Base-by-base conservation (phyloP, 2,113 vertebrate genomes). In the Nansenia antarctica region DNA sequence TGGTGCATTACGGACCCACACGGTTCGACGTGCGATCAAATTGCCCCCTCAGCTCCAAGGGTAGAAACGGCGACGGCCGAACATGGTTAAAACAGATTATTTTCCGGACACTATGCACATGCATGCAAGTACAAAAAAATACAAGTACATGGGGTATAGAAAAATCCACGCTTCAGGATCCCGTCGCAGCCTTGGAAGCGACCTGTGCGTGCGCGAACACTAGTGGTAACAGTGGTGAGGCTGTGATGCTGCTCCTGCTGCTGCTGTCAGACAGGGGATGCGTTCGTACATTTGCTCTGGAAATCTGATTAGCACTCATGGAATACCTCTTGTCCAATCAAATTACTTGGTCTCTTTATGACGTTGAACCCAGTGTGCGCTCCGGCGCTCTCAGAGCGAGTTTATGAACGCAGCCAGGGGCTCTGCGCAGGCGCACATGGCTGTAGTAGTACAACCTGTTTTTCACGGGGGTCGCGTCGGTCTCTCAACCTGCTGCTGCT, bases 401-500 rank as follows among this genome's bases (percentile, higher is more conserved):
- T n/a, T n/a, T n/a, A n/a, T n/a, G n/a, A n/a, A n/a, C n/a, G n/a
- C n/a, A n/a, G n/a, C n/a, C n/a, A n/a, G n/a, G n/a, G n/a, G n/a
- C n/a, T n/a, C 30, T 6, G 78, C 94, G 94, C 94, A 95, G 89
- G 93, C 94, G 94, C 91, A 91, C n/a, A 20, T 88, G 42, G 14
- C 14, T 47, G 42, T 15, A 47, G 42, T 47, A 47, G 42, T 47
- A 42, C 15, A 12, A 42, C 39, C 14, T 12, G 14, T 47, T 47
- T 18, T 47, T 18, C 42, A n/a, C 14, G 42, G 35, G 35, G 42
- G 15, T 47, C 42, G 7, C 12, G 32, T 11, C 20, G 9, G n/a
- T n/a, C n/a, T n/a, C n/a, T n/a, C n/a, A n/a, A n/a, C n/a, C n/a
- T n/a, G n/a, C n/a, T n/a, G n/a, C n/a, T n/a, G n/a, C n/a, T n/a